Evolutionary conservation across 2,888 invertebrate species (phyloP), one percentile per base, ranked within the genome.

Genomic region (Sisyra nigra): DNA sequence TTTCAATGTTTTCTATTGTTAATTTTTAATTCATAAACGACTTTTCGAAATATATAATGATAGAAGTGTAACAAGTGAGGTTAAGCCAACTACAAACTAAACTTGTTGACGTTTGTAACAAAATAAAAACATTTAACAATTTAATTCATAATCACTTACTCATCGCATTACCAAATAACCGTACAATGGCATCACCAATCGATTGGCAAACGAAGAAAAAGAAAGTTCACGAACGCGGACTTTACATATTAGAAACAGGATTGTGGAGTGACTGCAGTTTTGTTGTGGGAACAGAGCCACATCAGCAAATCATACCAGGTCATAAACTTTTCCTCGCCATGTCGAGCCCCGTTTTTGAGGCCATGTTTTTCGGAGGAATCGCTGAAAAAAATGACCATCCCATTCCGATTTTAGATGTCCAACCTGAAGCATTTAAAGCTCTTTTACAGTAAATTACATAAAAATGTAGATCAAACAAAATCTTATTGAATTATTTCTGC

Each of bases 341-440:
- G 84, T 79, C 85, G 0, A 86, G 86, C 48, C 87, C 87, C 1
- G 87, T 88, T 1, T 88, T 88, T 55, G 86, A 87, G 55, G 80
- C 84, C 1, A 88, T 88, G 87, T 87, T 88, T 55, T 86, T 71
- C 55, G 87, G 87, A 0, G 80, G 81, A 17, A 76, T 87, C 71
- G 78, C 85, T 1, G 85, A 87, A 54, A 79, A 80, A 50, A 68
- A 63, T 49, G 72, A 72, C 47, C 76, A 76, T 50, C 81, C 84
- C 0, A 85, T 88, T 51, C 73, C 76, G 1, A 86, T 88, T 51
- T 69, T 80, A 30, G 87, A 88, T 58, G 84, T 87, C 2, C 85
- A 86, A 57, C 85, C 87, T 3, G 85, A 87, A 51, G 86, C 87
- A 1, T 88, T 88, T 53, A 80, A 77, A 58, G 79, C 85, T 3